A percentile compares a stretch with the other conserved stretches of the same genome.
phyloP scores from a whole-genome alignment of 2,888 invertebrate genomes.

The Harmothoe impar region DNA sequence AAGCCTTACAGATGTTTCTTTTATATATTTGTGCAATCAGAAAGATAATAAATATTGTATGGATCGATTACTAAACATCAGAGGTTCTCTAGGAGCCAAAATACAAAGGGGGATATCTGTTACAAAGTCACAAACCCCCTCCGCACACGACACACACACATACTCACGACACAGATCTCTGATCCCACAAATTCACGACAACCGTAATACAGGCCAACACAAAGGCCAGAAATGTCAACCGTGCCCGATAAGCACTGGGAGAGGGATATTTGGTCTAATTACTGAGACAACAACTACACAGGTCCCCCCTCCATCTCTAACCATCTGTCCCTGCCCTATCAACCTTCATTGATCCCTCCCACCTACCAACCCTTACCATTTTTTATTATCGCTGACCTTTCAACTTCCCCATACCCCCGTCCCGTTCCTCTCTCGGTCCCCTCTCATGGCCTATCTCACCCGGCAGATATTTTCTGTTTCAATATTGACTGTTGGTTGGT shows the following conservation, averaged over 20 bases:
- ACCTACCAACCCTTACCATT: neutral
- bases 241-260: neutral
- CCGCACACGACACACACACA: neutral
- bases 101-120: no score
- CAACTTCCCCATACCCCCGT: neutral
- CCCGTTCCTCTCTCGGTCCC: neutral
- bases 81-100: no score
- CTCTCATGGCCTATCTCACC: neutral
- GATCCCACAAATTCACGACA: neutral
- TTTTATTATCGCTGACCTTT: neutral
- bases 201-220: neutral
- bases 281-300: neutral
- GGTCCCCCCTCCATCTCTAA: neutral
- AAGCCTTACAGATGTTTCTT: no score
- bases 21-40: no score
- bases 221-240: constrained; percentile 8
- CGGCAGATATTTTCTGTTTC: constrained; percentile 21
- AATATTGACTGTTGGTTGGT: constrained; percentile 21
- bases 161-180: neutral
- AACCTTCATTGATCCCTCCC: neutral
- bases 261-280: constrained; percentile 19
- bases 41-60: no score
- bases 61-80: no score
- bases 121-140: neutral
- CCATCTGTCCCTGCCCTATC: constrained; percentile 24